phyloP scores from a whole-genome alignment of 2,888 invertebrate genomes.

The Lasioglossum figueresi region DNA sequence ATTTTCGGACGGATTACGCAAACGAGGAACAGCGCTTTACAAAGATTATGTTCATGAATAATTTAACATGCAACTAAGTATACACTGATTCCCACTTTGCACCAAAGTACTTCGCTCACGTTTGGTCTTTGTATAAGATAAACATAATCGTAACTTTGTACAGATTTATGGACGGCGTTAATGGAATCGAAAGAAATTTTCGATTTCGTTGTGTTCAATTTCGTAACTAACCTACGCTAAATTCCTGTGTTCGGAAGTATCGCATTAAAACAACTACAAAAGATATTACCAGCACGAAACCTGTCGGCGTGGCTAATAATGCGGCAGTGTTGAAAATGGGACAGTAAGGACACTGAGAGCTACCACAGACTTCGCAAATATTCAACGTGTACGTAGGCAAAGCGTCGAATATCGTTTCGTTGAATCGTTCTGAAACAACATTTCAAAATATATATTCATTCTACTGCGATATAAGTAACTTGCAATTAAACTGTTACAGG shows the following conservation, averaged over 20 bases:
- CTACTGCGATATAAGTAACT: neutral
- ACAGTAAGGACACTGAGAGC: slow-evolving; percentile 97
- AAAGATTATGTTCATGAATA: slow-evolving; percentile 36
- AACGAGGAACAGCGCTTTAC: slow-evolving; percentile 37
- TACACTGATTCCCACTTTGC: slow-evolving; percentile 29
- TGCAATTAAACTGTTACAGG: neutral
- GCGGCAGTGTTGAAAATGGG: slow-evolving; percentile 91
- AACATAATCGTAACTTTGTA: slow-evolving; percentile 2
- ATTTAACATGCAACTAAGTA: slow-evolving; percentile 32
- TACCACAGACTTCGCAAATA: slow-evolving; percentile 97
- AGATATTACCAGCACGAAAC: slow-evolving; percentile 71
- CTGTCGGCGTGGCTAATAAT: slow-evolving; percentile 75
- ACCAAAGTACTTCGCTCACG: slow-evolving; percentile 32
- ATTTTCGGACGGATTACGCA: slow-evolving; percentile 41
- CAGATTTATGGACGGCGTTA: slow-evolving; percentile 21
- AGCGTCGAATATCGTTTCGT: slow-evolving; percentile 95
- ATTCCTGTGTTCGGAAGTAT: slow-evolving; percentile 76
- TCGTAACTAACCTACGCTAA: slow-evolving; percentile 70
- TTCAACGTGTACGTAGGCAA: slow-evolving; percentile 93
- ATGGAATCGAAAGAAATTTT: neutral
- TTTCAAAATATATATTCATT: slow-evolving; percentile 65
- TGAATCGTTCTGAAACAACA: slow-evolving; percentile 91
- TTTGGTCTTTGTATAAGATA: neutral
- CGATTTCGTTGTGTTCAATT: neutral
- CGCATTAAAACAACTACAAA: slow-evolving; percentile 68